phyloP scores from a whole-genome alignment of 2,113 vertebrate species.

The Mohoua ochrocephala region DNA sequence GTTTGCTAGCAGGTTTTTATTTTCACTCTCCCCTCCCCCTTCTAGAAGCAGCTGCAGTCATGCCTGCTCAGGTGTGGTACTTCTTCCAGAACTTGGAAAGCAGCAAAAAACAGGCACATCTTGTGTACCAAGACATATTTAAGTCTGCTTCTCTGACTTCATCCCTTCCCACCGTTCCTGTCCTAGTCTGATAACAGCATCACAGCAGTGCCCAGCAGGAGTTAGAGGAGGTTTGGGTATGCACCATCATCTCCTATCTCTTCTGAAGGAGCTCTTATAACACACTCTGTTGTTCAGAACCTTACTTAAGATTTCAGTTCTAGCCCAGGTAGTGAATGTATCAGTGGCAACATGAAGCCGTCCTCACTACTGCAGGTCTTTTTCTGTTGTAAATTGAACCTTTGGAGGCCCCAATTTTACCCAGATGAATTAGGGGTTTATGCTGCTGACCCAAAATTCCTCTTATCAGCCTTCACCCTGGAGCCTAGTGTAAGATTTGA shows the following conservation, averaged over 20 bases:
- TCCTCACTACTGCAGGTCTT: background rate
- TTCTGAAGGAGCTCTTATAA: background rate
- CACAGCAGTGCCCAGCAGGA: background rate
- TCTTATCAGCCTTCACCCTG: background rate
- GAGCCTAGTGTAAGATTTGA: background rate
- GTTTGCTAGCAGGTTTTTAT: background rate
- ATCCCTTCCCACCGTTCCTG: background rate
- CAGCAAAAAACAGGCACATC: background rate
- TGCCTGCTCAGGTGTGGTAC: background rate
- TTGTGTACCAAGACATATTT: background rate
- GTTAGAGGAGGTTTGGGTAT: background rate
- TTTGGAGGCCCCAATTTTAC: background rate
- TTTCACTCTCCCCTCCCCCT: background rate
- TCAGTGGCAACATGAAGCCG: background rate
- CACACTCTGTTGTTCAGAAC: background rate
- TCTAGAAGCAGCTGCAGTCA: background rate
- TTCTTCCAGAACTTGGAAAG: background rate
- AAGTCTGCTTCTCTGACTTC: background rate
- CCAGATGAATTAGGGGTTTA: background rate
- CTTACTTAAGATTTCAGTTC: background rate
- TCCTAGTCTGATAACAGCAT: background rate
- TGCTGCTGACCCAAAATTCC: background rate
- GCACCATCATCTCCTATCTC: background rate
- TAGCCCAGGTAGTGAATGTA: background rate
- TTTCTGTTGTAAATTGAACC: background rate